Base-by-base conservation (phyloP, 2,113 vertebrate species). In the Silurus glanis region DNA sequence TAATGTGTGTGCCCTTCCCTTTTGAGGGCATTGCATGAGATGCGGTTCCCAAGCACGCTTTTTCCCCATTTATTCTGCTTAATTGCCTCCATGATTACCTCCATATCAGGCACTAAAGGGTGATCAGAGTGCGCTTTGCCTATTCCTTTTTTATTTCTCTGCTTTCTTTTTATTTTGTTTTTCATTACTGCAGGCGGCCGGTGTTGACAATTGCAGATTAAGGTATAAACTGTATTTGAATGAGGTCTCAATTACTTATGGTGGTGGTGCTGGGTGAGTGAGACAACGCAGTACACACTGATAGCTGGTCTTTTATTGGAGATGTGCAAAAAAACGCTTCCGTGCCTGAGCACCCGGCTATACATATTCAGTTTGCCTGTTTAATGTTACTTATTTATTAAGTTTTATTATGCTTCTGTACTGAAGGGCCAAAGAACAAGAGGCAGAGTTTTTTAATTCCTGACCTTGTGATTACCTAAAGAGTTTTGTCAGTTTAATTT, bases 1-100 rank as follows among this genome's bases (percentile, higher is more conserved):
- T 94, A 93, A 91, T 93, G 93, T 91, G 90, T 90, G 90, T 93
- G 94, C 93, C 94, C 94, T 95, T 95, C 94, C 95, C 93, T 93
- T 90, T 90, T 90, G n/a, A 90, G 89, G 90, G 89, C 89, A 90
- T 78, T 84, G 69, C 71, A 56, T 13, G 83, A 78, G 80, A 83
- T 82, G 86, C 75, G 51, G 25, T 62, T 84, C 76, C 67, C 75
- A 61, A 49, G 71, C 72, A 58, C 75, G 89, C 83, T 59, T 80
- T 86, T 47, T 9, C 56, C 58, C 79, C 83, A 88, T 89, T 89
- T 90, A 37, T 88, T 83, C 85, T 91, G 90, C 84, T 91, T 92
- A 93, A 94, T 93, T 92, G 92, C 92, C 88, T 90, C 78, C 84
- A 89, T 91, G 91, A 94, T 95, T 93, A 93, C 88, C 85, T 61